Percentiles rank a stretch among this genome's conserved stretches.
Evolutionary conservation across 2,797 vertebrate species (phyloP).

Genomic region (Urocyon cinereoargenteus): DNA sequence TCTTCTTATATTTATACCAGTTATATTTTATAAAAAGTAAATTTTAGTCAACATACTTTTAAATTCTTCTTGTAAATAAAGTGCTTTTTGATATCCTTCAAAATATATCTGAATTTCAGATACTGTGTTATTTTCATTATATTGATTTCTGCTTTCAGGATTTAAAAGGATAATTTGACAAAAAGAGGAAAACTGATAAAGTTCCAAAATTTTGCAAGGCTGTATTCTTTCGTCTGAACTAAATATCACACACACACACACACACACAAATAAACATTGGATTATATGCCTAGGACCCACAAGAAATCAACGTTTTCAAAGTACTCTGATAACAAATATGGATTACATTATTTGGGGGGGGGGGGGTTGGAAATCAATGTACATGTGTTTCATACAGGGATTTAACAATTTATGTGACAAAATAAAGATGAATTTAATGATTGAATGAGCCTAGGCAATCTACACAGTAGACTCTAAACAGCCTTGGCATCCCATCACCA

Average conservation of each 20-base stretch:
- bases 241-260: not conserved
- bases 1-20: not conserved
- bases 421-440: not conserved
- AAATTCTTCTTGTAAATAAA: not conserved
- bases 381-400: not conserved
- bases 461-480: not conserved
- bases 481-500: not conserved
- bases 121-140: not conserved
- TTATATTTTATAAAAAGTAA: not conserved
- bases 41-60: not conserved
- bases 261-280: not conserved
- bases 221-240: not conserved
- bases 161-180: constrained; percentile 12
- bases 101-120: constrained; percentile 33
- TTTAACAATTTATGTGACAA: not conserved
- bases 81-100: not conserved
- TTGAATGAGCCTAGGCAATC: not conserved
- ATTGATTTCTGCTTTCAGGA: not conserved
- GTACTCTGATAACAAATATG: not conserved
- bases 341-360: not conserved
- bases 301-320: constrained; percentile 6
- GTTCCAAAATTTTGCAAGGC: not conserved
- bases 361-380: not conserved
- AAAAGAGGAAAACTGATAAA: not conserved
- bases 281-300: not conserved